Base-by-base conservation (phyloP, 2,797 vertebrate genomes). In the Sciurus vulgaris region DNA sequence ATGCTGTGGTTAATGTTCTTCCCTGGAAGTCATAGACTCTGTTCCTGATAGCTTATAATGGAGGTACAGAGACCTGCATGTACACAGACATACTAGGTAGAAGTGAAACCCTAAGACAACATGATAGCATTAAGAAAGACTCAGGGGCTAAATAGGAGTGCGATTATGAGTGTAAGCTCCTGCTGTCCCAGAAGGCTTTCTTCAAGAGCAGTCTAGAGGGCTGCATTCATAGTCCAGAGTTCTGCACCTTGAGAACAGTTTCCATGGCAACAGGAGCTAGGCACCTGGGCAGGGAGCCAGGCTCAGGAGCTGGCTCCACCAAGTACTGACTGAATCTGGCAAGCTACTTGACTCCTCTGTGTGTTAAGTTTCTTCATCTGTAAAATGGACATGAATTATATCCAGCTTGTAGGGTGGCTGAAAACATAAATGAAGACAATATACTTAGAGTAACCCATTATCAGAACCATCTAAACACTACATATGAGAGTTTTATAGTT, bases 381-480 rank as follows among this genome's bases (percentile, higher is more conserved):
- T 38, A 78, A 74, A 79, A 63, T 74, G 38, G 49, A 84, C 18
- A 14, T 2, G 33, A 77, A 13, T 90, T 67, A 72, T 7, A 44
- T 22, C 5, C 79, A 49, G 44, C 33, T 91, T 17, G 20, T 47
- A 47, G 59, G 10, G 26, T 49, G 22, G 41, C 18, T 24, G 22
- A 86, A 20, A 86, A 41, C 86, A 81, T 77, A 88, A 92, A 41
- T 61, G 33, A 85, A 95, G 78, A 76, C 47, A 91, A 82, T 69
- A 30, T 70, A 65, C 18, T 38, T 38, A 54, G 15, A 44, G 18
- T 67, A 73, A 51, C 47, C 82, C 17, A 41, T 72, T 41, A 35
- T 74, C 51, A 51, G 41, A 44, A 28, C n/a, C 63, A 59, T 28
- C 54, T 70, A 51, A 24, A 33, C 10, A 7, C 51, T 51, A 47